phyloP scores from a whole-genome alignment of 1,140 invertebrate genomes.

The Brachionus asplanchnoidis region DNA sequence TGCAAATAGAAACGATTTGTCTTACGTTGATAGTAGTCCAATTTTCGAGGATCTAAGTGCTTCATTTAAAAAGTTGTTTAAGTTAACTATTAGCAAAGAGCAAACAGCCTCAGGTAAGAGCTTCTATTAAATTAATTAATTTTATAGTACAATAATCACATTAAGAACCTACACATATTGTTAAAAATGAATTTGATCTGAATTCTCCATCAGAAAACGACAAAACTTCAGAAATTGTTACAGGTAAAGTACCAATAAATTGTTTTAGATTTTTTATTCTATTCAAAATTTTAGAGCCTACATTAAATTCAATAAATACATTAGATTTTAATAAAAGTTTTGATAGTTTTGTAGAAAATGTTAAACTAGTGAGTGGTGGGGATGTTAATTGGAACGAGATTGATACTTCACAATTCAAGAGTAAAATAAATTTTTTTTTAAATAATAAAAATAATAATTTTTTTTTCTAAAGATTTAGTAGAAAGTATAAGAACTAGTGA shows the following conservation, averaged over 20 bases:
- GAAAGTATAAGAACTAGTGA: constrained; percentile 53
- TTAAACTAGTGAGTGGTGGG: constrained; percentile 42
- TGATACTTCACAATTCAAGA: constrained; percentile 42
- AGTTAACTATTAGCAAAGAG: constrained; percentile 52
- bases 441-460: not conserved
- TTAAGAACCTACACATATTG: not conserved
- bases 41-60: constrained; percentile 51
- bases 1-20: not conserved
- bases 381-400: constrained; percentile 43
- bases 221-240: not conserved
- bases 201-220: not conserved
- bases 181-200: not conserved
- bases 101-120: not conserved
- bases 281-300: not conserved
- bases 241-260: not conserved
- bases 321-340: constrained; percentile 42
- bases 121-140: not conserved
- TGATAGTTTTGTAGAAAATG: constrained; percentile 42
- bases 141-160: not conserved
- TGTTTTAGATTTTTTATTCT: not conserved
- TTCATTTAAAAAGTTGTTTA: constrained; percentile 54
- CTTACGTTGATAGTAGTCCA: constrained; percentile 47
- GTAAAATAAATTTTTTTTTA: not conserved
- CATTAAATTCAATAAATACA: constrained; percentile 20
- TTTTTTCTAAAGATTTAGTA: constrained; percentile 48